These are phyloP conservation scores for Adela reaumurella DNA, from an alignment of 2,888 invertebrate species.

Conservation along the genomic window DNA sequence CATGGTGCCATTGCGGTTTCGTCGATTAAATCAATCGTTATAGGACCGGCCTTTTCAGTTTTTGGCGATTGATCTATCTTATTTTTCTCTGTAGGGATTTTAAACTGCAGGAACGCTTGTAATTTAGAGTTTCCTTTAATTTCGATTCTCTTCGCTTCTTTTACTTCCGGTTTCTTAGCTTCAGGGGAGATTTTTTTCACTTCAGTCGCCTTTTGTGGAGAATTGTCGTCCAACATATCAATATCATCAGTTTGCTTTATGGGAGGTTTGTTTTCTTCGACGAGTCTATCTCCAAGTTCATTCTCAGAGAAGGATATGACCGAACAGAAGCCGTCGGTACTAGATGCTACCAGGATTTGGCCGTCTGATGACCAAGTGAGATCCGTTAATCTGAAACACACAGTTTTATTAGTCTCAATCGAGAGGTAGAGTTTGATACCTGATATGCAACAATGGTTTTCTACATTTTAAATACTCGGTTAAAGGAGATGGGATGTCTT, in stretches of 20 bases:
- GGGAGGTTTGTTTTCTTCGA: background rate
- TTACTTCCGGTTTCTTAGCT: background rate
- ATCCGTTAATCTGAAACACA: slow-evolving; percentile 36
- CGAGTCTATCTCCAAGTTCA: slow-evolving; percentile 27
- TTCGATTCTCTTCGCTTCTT: background rate
- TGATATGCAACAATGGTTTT: no score
- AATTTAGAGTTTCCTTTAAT: slow-evolving; percentile 17
- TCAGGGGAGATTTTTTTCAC: background rate
- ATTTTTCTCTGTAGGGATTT: slow-evolving; percentile 32
- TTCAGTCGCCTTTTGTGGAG: background rate
- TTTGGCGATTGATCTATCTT: slow-evolving; percentile 23
- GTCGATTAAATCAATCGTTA: slow-evolving; percentile 36
- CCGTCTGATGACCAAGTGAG: slow-evolving; percentile 38
- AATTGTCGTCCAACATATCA: background rate
- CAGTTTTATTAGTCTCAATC: no score
- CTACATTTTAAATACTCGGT: no score
- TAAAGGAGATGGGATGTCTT: no score
- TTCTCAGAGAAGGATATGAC: slow-evolving; percentile 28
- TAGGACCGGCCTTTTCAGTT: slow-evolving; percentile 22
- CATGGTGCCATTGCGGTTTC: slow-evolving; percentile 49
- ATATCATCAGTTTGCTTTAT: background rate
- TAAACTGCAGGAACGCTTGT: slow-evolving; percentile 38
- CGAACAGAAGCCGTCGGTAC: slow-evolving; percentile 47
- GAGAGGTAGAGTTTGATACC: no score
- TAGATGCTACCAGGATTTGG: slow-evolving; percentile 31